Evolutionary conservation across 1,140 invertebrate species (phyloP), one percentile per base, ranked within the genome.

Genomic region (Pygmarrhopalites habei): DNA sequence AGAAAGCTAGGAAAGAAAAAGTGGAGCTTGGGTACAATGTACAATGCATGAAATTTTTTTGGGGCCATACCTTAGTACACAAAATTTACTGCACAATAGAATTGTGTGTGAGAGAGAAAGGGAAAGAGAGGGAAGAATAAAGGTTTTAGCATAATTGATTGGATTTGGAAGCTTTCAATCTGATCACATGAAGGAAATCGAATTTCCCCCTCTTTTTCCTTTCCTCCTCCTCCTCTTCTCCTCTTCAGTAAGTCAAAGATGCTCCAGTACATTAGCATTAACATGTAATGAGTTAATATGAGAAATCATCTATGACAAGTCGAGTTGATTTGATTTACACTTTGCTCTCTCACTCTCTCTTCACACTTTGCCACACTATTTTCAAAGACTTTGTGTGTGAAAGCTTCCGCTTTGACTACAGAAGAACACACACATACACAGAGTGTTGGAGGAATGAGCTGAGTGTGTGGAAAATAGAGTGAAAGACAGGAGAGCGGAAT

Each of bases 201-300:
- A 64, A 56, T 53, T 64, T 64, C 44, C 47, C 53, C 49, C 5
- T 15, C 32, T 7, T 7, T 5, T 35, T 15, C 15, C 32, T 35
- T 7, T 15, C 15, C 32, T 35, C 32, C 15, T 15, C 5, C 5
- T 7, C 15, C 32, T 35, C 32, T 5, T 7, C 5, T 35, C 32
- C 15, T 15, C 5, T 7, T 5, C 15, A 46, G n/a, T 28, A 53
- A 64, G 58, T 47, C 62, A 46, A 49, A 57, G 39, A 58, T 25
- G 46, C 17, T 25, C 15, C n/a, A 2, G 29, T 19, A 23, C 17
- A 56, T 56, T 10, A 23, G 53, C 29, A 35, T 52, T 53, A n/a
- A n/a, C n/a, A n/a, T n/a, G n/a, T 68, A 67, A 67, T 64, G 66
- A 64, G 58, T 62, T 60, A 68, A 64, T 68, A 49, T 64, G 66